phyloP scores from a whole-genome alignment of 2,113 vertebrate genomes.

The Corynorhinus townsendii region DNA sequence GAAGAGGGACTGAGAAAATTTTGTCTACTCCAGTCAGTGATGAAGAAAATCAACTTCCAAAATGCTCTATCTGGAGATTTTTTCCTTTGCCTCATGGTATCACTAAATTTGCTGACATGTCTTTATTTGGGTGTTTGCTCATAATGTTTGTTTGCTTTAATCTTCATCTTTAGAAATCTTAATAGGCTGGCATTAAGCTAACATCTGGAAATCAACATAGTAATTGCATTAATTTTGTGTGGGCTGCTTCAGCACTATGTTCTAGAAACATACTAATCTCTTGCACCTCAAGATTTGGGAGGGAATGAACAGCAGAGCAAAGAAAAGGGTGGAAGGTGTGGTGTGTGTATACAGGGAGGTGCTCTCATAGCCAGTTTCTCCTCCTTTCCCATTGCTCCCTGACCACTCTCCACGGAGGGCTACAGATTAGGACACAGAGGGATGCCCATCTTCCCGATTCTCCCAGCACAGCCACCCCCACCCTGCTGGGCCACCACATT shows the following conservation, averaged over 20 bases:
- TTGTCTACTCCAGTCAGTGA: not conserved
- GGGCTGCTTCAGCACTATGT: constrained; percentile 44
- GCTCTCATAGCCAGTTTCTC: not conserved
- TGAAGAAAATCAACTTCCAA: not conserved
- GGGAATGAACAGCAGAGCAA: not conserved
- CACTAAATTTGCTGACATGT: not conserved
- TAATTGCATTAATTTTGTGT: constrained; percentile 73
- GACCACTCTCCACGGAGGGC: not conserved
- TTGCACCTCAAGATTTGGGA: not conserved
- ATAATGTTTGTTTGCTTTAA: constrained; percentile 71
- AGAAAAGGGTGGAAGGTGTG: not conserved
- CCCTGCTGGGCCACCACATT: not conserved
- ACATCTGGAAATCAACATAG: constrained; percentile 67
- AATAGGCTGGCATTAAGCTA: constrained; percentile 49
- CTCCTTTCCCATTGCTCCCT: not conserved
- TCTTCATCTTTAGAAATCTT: constrained; percentile 57
- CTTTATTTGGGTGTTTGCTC: constrained; percentile 62
- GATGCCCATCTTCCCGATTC: not conserved
- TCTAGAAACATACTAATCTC: constrained; percentile 13
- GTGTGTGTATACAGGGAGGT: not conserved
- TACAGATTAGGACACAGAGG: not conserved
- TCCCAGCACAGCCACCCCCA: not conserved
- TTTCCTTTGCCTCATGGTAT: not conserved
- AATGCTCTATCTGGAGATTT: not conserved
- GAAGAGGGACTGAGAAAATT: not conserved